phyloP scores from a whole-genome alignment of 2,113 vertebrate genomes.

The Tragelaphus imberbis region DNA sequence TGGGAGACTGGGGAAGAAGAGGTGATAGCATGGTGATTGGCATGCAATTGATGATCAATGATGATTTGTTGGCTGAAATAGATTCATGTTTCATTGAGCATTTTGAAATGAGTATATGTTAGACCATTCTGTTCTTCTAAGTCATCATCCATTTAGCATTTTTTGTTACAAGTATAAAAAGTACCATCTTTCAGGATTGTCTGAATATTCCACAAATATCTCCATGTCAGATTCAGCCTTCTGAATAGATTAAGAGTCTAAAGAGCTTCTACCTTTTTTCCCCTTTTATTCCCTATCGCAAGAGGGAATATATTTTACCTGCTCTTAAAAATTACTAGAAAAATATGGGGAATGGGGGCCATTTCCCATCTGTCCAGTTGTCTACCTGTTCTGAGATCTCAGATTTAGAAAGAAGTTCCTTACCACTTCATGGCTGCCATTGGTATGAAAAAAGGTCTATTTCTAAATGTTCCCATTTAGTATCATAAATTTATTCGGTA shows the following conservation, averaged over 20 bases:
- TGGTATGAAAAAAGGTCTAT: not conserved
- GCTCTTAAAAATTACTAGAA: not conserved
- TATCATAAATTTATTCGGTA: not conserved
- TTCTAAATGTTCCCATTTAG: not conserved
- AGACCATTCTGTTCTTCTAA: not conserved
- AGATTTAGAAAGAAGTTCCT: not conserved
- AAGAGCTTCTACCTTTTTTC: not conserved
- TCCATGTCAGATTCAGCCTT: not conserved
- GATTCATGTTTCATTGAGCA: not conserved
- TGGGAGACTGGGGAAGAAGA: not conserved
- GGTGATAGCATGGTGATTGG: too few species aligned
- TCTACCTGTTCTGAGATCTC: not conserved
- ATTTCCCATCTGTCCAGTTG: not conserved
- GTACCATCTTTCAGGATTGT: not conserved
- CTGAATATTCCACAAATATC: not conserved
- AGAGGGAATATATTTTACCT: not conserved
- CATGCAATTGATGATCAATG: not conserved
- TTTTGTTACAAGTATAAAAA: not conserved
- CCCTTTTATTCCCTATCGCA: not conserved
- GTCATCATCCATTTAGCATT: not conserved
- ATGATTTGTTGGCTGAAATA: not conserved
- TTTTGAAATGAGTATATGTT: not conserved
- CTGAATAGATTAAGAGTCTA: not conserved
- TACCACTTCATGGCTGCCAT: not conserved
- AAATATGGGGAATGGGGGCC: not conserved